These are phyloP conservation scores for Parazoanthus atlanticus DNA, from an alignment of 92 coral and sea anemone species.

Conservation along the genomic window DNA sequence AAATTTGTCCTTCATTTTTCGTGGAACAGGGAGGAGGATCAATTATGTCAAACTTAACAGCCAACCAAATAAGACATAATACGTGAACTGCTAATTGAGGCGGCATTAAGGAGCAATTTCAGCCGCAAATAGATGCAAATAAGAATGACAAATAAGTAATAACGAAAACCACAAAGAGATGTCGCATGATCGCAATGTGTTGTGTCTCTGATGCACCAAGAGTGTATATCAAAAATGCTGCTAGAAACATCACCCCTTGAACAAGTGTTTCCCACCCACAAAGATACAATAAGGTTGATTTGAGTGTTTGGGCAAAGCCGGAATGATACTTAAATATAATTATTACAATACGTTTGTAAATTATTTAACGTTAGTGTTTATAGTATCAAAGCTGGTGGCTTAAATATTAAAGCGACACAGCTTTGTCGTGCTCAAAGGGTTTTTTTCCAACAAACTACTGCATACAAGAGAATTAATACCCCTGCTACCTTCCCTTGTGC, in stretches of 20 bases:
- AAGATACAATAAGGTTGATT: background rate
- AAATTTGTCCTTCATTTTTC: background rate
- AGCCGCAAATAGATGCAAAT: slow-evolving; percentile 23
- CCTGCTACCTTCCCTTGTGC: too few species aligned
- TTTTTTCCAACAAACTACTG: too few species aligned
- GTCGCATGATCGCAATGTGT: background rate
- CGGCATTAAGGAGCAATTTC: slow-evolving; percentile 12
- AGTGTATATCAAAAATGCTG: background rate
- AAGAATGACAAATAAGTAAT: slow-evolving; percentile 30
- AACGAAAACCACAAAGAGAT: background rate
- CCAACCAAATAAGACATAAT: background rate
- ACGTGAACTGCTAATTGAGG: slow-evolving; percentile 26
- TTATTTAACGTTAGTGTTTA: background rate
- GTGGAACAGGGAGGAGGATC: background rate
- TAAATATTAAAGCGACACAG: background rate
- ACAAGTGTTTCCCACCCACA: background rate
- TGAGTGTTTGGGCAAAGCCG: background rate
- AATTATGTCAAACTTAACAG: background rate
- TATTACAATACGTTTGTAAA: background rate
- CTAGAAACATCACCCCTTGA: background rate
- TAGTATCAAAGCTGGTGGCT: background rate
- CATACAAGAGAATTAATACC: too few species aligned
- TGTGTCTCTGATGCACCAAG: background rate
- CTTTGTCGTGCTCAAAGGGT: background rate
- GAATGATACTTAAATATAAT: background rate